Conservation (phyloP, 2,113 vertebrate species). For the Atlantisia rogersi region DNA sequence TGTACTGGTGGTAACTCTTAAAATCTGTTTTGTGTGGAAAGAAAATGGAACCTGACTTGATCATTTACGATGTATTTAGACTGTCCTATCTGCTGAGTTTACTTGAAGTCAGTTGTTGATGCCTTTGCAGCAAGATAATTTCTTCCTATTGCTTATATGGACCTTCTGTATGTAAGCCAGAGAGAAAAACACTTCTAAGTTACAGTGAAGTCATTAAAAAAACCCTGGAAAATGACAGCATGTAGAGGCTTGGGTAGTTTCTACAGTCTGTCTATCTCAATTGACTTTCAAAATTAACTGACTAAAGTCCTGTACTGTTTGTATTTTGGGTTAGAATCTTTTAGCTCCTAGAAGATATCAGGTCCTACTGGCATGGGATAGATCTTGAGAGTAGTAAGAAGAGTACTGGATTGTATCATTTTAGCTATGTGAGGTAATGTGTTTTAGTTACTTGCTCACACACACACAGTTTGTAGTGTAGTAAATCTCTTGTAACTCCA, state of each 20-base stretch:
- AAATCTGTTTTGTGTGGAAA: not conserved
- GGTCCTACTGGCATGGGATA: not conserved
- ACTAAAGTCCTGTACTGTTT: not conserved
- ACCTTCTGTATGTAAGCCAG: not conserved
- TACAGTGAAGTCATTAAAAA: not conserved
- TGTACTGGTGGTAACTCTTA: not conserved
- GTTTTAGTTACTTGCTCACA: not conserved
- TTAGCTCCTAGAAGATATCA: not conserved
- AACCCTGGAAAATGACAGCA: not conserved
- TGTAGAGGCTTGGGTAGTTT: not conserved
- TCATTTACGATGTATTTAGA: not conserved
- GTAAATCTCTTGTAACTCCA: not conserved
- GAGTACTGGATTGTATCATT: not conserved
- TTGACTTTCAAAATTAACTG: not conserved
- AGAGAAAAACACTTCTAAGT: not conserved
- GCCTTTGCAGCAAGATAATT: not conserved
- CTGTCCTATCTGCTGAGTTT: not conserved
- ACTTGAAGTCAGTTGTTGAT: not conserved
- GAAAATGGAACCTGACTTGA: not conserved
- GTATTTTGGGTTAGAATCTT: not conserved
- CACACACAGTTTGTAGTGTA: not conserved
- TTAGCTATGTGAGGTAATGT: not conserved
- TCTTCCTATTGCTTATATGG: not conserved
- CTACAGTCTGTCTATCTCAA: not conserved
- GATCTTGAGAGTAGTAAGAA: not conserved